phyloP scores from a whole-genome alignment of 2,113 vertebrate genomes.

The Panthera leo region DNA sequence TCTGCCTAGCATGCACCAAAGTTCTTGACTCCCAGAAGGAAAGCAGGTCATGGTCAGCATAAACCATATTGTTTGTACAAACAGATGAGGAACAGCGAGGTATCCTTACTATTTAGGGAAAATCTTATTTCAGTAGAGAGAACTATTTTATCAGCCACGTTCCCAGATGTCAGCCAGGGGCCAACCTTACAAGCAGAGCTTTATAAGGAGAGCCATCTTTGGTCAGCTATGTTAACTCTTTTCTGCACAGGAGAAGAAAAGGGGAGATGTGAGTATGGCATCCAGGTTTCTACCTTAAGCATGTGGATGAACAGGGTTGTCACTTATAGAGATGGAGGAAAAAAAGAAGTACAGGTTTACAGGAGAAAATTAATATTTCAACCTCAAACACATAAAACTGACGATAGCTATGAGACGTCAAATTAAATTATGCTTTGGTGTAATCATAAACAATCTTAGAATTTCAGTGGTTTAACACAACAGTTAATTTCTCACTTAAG shows the following conservation, averaged over 20 bases:
- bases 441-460: not conserved
- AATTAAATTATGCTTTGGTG: not conserved
- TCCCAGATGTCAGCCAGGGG: not conserved
- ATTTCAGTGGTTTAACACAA: not conserved
- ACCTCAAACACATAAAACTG: constrained; percentile 18
- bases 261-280: not conserved
- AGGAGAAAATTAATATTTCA: not conserved
- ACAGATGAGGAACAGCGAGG: not conserved
- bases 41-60: not conserved
- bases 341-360: not conserved
- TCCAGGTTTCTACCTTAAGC: not conserved
- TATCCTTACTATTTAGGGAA: not conserved
- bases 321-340: not conserved
- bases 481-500: not conserved
- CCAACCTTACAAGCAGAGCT: not conserved
- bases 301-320: not conserved
- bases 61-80: not conserved
- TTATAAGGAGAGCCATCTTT: not conserved
- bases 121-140: not conserved
- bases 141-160: not conserved
- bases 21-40: not conserved
- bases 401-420: not conserved
- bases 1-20: not conserved
- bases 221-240: not conserved
- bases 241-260: not conserved